phyloP scores from a whole-genome alignment of 2,113 vertebrate genomes.

The Dryoscopus gambensis region DNA sequence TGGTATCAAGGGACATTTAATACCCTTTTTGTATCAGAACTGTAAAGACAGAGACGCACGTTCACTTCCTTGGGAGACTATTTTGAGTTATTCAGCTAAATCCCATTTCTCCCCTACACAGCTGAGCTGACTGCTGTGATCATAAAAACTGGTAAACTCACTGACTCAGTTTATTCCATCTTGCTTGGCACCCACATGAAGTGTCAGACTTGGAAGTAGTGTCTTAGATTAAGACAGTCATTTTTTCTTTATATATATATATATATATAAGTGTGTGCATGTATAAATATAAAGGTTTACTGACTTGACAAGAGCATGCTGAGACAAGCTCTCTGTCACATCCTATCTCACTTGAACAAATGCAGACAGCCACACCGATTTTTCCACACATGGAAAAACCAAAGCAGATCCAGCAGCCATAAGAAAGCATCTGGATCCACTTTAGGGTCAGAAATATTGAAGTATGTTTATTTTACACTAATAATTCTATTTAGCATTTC shows the following conservation, averaged over 20 bases:
- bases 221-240: neutral
- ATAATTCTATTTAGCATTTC: constrained; percentile 37
- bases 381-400: neutral
- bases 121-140: neutral
- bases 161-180: neutral
- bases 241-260: neutral
- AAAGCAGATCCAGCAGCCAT: neutral
- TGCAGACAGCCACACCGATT: neutral
- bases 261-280: neutral
- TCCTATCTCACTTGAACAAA: constrained; percentile 8
- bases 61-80: neutral
- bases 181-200: neutral
- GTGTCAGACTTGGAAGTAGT: neutral
- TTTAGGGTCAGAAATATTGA: constrained; percentile 29
- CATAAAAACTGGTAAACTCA: neutral
- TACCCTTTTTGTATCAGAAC: neutral
- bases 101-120: neutral
- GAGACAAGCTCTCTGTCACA: constrained; percentile 5
- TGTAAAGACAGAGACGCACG: neutral
- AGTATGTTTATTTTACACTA: constrained; percentile 49
- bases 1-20: neutral
- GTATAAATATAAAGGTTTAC: neutral
- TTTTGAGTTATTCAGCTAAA: neutral
- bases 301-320: neutral
- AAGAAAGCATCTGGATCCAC: constrained; percentile 56